phyloP scores from a whole-genome alignment of 2,797 vertebrate species.

The Buceros bicornis region DNA sequence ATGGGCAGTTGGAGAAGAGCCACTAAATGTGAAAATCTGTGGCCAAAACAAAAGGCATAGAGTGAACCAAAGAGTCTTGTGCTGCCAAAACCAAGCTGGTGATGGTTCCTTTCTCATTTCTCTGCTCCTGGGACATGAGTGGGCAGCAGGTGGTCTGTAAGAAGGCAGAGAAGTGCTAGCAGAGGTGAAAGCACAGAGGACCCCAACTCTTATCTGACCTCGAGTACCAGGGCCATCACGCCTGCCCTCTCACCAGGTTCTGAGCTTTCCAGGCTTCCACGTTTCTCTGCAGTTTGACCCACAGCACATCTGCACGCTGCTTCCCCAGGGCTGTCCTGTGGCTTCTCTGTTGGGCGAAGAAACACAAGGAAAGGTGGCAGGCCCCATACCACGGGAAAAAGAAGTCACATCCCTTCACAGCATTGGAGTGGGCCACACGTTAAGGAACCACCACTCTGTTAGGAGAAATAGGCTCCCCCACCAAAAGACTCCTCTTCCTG shows the following conservation, averaged over 20 bases:
- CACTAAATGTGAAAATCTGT: not conserved
- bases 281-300: not conserved
- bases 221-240: fast-evolving
- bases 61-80: not conserved
- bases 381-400: constrained; percentile 3
- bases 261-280: not conserved
- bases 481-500: constrained; percentile 56
- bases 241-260: not conserved
- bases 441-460: not conserved
- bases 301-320: not conserved
- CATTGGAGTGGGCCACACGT: not conserved
- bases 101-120: not conserved
- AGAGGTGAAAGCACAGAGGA: not conserved
- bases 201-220: not conserved
- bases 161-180: not conserved
- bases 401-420: constrained; percentile 45
- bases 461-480: not conserved
- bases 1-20: not conserved
- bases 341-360: not conserved
- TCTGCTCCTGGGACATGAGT: not conserved
- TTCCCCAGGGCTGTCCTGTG: fast-evolving
- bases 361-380: not conserved
- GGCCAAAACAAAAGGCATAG: not conserved
- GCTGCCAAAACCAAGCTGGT: not conserved
- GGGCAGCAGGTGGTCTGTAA: not conserved